phyloP scores from a whole-genome alignment of 2,113 vertebrate species.

The Monopterus albus region DNA sequence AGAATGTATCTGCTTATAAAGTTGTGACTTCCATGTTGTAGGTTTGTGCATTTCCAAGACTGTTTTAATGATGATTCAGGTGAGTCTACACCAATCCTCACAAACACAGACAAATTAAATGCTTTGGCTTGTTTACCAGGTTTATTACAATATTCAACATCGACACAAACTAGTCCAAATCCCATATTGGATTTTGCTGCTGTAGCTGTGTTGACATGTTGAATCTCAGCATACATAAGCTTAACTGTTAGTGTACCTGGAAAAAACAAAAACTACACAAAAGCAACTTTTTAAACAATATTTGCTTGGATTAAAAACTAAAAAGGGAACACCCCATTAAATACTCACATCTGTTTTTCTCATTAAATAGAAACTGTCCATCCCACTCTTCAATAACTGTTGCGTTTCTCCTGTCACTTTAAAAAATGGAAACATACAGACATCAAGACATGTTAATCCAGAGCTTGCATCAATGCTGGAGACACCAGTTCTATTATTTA shows the following conservation, averaged over 20 bases:
- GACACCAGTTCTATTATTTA: not conserved
- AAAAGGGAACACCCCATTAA: conserved; percentile 79
- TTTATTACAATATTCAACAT: conserved; percentile 72
- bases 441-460: conserved; percentile 39
- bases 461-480: conserved; percentile 20
- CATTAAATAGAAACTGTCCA: conserved; percentile 83
- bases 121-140: conserved; percentile 33
- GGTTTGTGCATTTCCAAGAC: no score
- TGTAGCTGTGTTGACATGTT: conserved; percentile 49
- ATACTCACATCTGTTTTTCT: conserved; percentile 79
- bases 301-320: conserved; percentile 74
- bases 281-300: conserved; percentile 47
- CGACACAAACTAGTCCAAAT: conserved; percentile 39
- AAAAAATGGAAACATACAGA: conserved; percentile 45
- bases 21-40: no score
- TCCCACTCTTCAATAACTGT: conserved; percentile 61
- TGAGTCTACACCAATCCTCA: conserved; percentile 16
- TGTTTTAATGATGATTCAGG: conserved; percentile 23
- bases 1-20: no score
- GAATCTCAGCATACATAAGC: conserved; percentile 55
- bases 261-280: conserved; percentile 50
- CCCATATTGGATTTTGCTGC: conserved; percentile 42
- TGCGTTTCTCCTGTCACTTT: conserved; percentile 30
- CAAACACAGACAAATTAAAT: no score
- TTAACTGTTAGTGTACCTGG: conserved; percentile 63